Base-by-base conservation (phyloP, 2,797 vertebrate species). In the Lagocephalus sceleratus region DNA sequence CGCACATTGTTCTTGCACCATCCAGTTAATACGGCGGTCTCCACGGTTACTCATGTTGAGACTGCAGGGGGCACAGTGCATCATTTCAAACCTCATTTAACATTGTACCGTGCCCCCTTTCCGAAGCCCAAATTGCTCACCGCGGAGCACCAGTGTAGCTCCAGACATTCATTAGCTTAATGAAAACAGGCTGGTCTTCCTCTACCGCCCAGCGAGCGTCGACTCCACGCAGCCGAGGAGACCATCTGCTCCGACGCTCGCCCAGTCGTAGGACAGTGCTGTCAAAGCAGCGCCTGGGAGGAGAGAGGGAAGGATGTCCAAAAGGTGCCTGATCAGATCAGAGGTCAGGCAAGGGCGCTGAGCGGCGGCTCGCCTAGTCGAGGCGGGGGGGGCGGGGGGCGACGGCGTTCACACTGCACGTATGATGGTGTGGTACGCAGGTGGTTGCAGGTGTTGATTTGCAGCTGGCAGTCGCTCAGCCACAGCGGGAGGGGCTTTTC, bases 101-200 rank as follows among this genome's bases (percentile, higher is more conserved):
- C 86, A 85, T 73, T 57, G 76, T 90, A 84, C 86, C 73, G 15
- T 73, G 83, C 79, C 83, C 42, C 81, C 82, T 85, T 82, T 84
- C 76, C 75, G 65, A 81, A 83, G 76, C 78, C 81, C 75, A 92
- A 90, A 91, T 88, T 83, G 86, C 85, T 79, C 79, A 65, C 81
- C 71, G 44, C 68, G 73, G 87, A 89, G 80, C 63, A 43, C 64
- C 76, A 72, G 70, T 87, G 79, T 79, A 71, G 67, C 88, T 88
- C 86, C 85, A 88, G 87, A 91, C 90, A 88, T 91, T 91, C 90
- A 91, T 92, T 91, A 91, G 83, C 87, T 83, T 91, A 91, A 92
- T 91, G 87, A 91, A 91, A 91, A 90, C 87, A 86, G 88, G 87
- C 84, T 87, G 85, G 87, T 89, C 84, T 79, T 79, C 81, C 78